Evolutionary conservation across 2,797 vertebrate species (phyloP).

Genomic region (Spinus olivaceus): DNA sequence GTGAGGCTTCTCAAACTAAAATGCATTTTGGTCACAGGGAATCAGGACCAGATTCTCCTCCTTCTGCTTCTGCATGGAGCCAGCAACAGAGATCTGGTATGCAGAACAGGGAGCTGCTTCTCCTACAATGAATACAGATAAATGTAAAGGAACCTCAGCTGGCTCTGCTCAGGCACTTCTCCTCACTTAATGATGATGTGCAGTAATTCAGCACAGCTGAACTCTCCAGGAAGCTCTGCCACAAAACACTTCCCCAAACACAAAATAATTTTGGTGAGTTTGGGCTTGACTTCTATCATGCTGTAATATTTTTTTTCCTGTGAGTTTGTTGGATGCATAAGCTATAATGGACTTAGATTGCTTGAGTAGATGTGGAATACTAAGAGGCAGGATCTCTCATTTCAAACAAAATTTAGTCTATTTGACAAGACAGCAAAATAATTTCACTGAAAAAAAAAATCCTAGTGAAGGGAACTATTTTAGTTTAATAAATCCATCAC

Average conservation of each 20-base stretch:
- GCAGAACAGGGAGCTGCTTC: not conserved
- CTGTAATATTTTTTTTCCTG: not conserved
- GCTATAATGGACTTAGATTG: not conserved
- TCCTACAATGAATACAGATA: not conserved
- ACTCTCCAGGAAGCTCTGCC: not conserved
- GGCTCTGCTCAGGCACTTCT: not conserved
- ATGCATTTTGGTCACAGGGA: not conserved
- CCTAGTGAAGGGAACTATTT: not conserved
- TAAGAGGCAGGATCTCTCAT: not conserved
- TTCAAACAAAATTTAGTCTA: not conserved
- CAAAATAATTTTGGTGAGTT: not conserved
- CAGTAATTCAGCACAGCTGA: not conserved
- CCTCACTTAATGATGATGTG: not conserved
- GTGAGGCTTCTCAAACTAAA: not conserved
- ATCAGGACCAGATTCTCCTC: not conserved
- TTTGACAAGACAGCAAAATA: constrained; percentile 24
- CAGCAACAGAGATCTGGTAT: not conserved
- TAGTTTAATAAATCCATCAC: not conserved
- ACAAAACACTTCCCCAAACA: not conserved
- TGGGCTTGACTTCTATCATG: not conserved
- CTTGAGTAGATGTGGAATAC: not conserved
- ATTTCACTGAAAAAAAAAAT: not conserved
- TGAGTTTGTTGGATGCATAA: not conserved
- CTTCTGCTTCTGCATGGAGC: not conserved
- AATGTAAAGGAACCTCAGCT: not conserved